phyloP scores from a whole-genome alignment of 2,888 invertebrate genomes.

The Lacanobia oleracea region DNA sequence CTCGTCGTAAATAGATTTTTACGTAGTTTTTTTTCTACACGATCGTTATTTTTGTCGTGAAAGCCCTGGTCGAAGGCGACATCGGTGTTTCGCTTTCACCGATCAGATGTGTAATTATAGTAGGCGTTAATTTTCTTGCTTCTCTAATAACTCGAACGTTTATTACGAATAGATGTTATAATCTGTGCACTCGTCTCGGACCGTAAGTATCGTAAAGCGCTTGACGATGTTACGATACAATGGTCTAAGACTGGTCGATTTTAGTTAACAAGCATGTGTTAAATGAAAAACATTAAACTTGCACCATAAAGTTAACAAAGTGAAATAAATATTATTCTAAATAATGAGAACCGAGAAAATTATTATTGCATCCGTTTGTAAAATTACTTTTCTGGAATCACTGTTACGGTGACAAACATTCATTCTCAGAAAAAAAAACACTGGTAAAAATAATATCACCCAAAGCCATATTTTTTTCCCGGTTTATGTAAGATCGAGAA shows the following conservation, averaged over 20 bases:
- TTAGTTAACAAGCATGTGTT: not conserved
- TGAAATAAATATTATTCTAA: no score
- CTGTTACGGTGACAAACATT: no score
- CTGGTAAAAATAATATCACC: no score
- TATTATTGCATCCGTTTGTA: no score
- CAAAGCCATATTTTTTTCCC: no score
- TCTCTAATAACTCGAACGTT: constrained; percentile 62
- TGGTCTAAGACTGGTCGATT: constrained; percentile 24
- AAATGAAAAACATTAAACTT: not conserved
- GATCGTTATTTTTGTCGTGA: constrained; percentile 1
- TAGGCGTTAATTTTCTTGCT: constrained; percentile 72
- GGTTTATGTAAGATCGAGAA: not conserved
- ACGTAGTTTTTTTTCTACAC: not conserved
- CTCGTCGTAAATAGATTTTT: no score
- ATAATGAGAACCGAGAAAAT: no score
- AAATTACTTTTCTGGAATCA: no score
- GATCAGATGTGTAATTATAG: constrained; percentile 76
- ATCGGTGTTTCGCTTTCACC: constrained; percentile 78
- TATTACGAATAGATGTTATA: constrained; percentile 53
- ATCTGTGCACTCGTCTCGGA: constrained; percentile 44
- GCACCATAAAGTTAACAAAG: not conserved
- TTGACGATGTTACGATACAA: constrained; percentile 33
- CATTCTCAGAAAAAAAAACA: no score
- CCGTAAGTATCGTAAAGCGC: constrained; percentile 25
- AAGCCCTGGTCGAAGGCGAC: constrained; percentile 57